Percentiles rank a stretch among this genome's conserved stretches.
Evolutionary conservation across 2,797 vertebrate species (phyloP).

Genomic region (Dallia pectoralis): DNA sequence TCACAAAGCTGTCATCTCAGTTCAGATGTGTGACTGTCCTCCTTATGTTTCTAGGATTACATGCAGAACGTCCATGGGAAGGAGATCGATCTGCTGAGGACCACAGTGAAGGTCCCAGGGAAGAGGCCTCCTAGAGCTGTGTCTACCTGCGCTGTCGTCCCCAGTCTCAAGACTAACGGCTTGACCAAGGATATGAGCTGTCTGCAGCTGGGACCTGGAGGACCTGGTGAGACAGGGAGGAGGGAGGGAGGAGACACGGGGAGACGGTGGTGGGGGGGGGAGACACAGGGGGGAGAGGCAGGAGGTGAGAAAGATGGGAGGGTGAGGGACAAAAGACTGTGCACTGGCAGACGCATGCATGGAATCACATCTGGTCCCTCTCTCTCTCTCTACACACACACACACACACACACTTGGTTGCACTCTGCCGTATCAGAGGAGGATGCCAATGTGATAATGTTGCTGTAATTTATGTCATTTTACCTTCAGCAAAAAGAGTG

Average conservation of each 20-base stretch:
- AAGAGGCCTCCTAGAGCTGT: conserved; percentile 92
- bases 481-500: background rate
- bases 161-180: conserved; percentile 91
- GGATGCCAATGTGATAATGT: background rate
- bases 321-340: too few relatives aligned
- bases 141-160: conserved; percentile 82
- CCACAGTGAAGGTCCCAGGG: conserved; percentile 95
- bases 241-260: too few relatives aligned
- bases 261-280: background rate
- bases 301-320: too few relatives aligned
- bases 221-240: conserved; percentile 78
- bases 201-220: conserved; percentile 85
- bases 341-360: too few relatives aligned
- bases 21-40: background rate
- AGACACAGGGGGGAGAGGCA: too few relatives aligned
- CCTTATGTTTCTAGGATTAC: conserved; percentile 82
- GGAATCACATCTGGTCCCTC: too few relatives aligned
- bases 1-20: background rate
- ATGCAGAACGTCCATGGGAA: conserved; percentile 99
- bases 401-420: conserved; percentile 12
- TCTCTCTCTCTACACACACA: background rate
- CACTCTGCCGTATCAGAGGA: conserved; percentile 12
- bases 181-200: conserved; percentile 92
- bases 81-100: conserved; percentile 93
- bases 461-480: background rate